phyloP scores from a whole-genome alignment of 2,888 invertebrate species.

The Agrilus cyanescens region DNA sequence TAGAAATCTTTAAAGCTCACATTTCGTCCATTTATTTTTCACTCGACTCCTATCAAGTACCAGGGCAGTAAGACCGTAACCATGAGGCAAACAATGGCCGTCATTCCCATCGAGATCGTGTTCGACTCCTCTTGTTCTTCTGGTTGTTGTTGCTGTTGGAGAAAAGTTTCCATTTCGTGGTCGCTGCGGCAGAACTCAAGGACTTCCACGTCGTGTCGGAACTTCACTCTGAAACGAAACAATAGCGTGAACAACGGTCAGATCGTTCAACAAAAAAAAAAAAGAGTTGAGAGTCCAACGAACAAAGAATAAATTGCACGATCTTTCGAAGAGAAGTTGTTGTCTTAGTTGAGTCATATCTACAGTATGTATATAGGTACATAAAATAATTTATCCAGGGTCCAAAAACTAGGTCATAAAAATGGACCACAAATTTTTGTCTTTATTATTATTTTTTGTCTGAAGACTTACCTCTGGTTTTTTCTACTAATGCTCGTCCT shows the following conservation, averaged over 20 bases:
- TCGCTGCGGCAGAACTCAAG: conserved; percentile 40
- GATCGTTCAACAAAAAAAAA: no score
- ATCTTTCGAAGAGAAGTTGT: no score
- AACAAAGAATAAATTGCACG: no score
- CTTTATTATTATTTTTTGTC: neutral
- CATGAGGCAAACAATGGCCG: conserved; percentile 39
- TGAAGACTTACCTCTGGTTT: conserved; percentile 25
- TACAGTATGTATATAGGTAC: no score
- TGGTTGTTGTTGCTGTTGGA: conserved; percentile 15
- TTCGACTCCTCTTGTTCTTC: conserved; percentile 14
- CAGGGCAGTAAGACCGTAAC: conserved; percentile 41
- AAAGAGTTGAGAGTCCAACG: no score
- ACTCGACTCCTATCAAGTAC: conserved; percentile 34
- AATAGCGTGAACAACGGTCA: conserved; percentile 1
- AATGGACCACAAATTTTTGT: no score
- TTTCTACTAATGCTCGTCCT: conserved; percentile 13
- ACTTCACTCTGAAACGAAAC: conserved; percentile 36
- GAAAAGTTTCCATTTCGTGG: conserved; percentile 31
- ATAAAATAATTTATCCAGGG: no score
- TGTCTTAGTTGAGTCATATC: no score
- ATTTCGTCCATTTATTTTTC: conserved; percentile 4
- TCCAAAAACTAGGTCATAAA: no score
- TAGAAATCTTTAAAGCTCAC: no score
- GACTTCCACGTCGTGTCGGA: conserved; percentile 43
- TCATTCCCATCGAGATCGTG: conserved; percentile 37